Evolutionary conservation across 2,888 invertebrate genomes (phyloP).

Genomic region (Drosophila trichaetosa): DNA sequence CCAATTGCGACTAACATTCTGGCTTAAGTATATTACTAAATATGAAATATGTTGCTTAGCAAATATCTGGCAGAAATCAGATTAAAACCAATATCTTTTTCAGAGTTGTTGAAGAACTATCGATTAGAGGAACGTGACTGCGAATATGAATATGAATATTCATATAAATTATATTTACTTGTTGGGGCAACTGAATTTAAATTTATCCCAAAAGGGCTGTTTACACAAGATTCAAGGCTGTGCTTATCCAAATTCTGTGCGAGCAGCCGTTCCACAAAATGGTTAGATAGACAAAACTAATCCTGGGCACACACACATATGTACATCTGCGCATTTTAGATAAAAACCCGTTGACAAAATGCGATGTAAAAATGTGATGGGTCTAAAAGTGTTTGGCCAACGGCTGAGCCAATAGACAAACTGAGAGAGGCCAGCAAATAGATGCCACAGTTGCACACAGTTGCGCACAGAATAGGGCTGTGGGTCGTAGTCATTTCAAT

Average conservation of each 20-base stretch:
- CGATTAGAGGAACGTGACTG: not conserved
- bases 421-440: not conserved
- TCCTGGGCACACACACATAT: not conserved
- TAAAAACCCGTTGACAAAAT: conserved; percentile 46
- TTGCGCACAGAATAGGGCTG: not conserved
- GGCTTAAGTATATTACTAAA: not conserved
- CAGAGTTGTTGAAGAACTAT: not conserved
- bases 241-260: not conserved
- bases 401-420: conserved; percentile 40
- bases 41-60: not conserved
- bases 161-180: not conserved
- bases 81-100: not conserved
- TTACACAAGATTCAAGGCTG: not conserved
- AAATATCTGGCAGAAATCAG: not conserved
- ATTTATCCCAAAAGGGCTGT: not conserved
- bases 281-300: conserved; percentile 6
- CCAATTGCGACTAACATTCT: not conserved
- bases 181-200: not conserved
- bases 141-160: not conserved
- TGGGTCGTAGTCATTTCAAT: conserved; percentile 40
- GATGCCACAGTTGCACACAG: conserved; percentile 8
- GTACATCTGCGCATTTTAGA: conserved; percentile 27
- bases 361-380: conserved; percentile 50
- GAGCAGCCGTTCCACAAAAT: not conserved
- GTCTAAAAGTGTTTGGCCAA: conserved; percentile 59